Evolutionary conservation across 1,140 invertebrate species (phyloP), one percentile per base, ranked within the genome.

Genomic region (Brachionus angularis): DNA sequence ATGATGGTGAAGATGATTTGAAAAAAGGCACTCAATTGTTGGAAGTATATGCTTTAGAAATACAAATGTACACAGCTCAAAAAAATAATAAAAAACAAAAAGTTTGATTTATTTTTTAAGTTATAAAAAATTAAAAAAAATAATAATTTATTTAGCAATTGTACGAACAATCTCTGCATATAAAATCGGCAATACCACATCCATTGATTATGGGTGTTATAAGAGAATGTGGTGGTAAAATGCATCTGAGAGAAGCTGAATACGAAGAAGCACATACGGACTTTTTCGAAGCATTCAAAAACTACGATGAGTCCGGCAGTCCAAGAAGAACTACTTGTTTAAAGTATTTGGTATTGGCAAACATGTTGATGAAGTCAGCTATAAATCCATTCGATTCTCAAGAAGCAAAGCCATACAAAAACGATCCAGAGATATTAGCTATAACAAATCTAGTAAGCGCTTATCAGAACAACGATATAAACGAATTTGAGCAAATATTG

Each of bases 311-410:
- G 83, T 96, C 93, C 39, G 96, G 96, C n/a, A 96, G 91, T 75
- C 93, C 93, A 39, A 84, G 96, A 73, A 84, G 96, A 75, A 98
- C 94, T 23, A 96, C 93, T 0, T 99, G 96, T 80, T 83, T 99
- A 12, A 99, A 99, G 82, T 99, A 99, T 83, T 85, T 99, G 73
- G 96, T 98, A 34, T 80, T 99, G 76, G 95, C 96, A 5, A 98
- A 97, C 81, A 99, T 99, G 96, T 84, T 96, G 69, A 96, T 96
- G 93, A 96, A 96, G 81, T 97, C 95, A n/a, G 94, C 92, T 21
- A 99, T 99, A 70, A 99, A 99, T 85, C 96, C 96, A 4, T 98
- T 99, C 82, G 96, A 99, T 83, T 97, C 93, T 1, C 96, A 99
- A 86, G 96, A 99, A 85, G 96, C 96, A 0, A 99, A 98, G 80